Base-by-base conservation (phyloP, 2,113 vertebrate species). In the Tichodroma muraria region DNA sequence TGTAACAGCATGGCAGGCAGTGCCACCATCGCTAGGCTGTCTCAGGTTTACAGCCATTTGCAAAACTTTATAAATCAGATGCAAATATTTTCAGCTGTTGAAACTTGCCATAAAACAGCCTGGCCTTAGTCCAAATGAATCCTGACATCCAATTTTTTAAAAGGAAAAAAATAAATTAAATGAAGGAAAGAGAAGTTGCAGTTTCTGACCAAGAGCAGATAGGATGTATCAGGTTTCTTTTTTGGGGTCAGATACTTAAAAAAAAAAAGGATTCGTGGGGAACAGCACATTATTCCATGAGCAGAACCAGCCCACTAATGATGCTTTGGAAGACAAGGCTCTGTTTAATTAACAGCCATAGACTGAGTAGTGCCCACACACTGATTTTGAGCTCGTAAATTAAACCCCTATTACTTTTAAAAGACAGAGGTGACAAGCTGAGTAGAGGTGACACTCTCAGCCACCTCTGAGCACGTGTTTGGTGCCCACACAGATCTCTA, bases 1-100 rank as follows among this genome's bases (percentile, higher is more conserved):
- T 80, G 80, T 16, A 94, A 75, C 80, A 38, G 85, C 76, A 86
- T 94, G 95, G 93, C 80, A 91, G 80, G 80, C 91, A 93, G 88
- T 94, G 90, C 76, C 95, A 95, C 90, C 31, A 0, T 63, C 9
- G 0, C 84, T n/a, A 52, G 82, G 57, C 17, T 47, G 85, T 28
- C 88, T 94, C 13, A 0, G 68, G 4, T 83, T 90, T 83, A 68
- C 64, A 83, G 38, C 20, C 5, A 5, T 93, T 90, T 75, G 72
- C 79, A 93, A 93, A 93, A 95, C 82, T 96, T 93, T 94, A 95
- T 95, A 95, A 96, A 95, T 95, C 94, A 96, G 88, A 95, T 94
- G 76, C 85, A 95, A 95, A 95, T 88, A 95, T 95, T 95, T 95
- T 96, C 91, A 94, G 93, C 85, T 93, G 91, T 88, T 86, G 85